phyloP scores from a whole-genome alignment of 2,888 invertebrate species.

The Tolmerus cingulatus region DNA sequence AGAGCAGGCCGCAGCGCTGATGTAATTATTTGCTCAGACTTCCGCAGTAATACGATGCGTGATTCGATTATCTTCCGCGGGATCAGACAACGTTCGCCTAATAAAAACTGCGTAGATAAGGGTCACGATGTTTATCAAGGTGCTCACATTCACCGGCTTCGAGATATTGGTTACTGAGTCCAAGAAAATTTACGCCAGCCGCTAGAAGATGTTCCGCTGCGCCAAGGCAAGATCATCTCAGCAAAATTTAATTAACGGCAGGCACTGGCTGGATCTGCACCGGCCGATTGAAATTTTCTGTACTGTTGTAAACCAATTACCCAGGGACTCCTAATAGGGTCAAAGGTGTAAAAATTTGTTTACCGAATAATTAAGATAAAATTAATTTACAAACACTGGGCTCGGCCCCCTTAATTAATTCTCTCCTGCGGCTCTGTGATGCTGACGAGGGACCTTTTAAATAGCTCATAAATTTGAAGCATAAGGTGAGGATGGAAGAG shows the following conservation, averaged over 20 bases:
- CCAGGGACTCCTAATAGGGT: neutral
- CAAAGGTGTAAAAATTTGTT: conserved; percentile 20
- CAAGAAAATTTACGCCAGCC: neutral
- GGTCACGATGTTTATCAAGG: conserved; percentile 28
- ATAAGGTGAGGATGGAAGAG: neutral
- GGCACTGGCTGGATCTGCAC: neutral
- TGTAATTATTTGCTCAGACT: conserved; percentile 19
- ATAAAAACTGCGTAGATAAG: conserved; percentile 35
- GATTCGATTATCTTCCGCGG: conserved; percentile 29
- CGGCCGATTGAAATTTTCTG: neutral
- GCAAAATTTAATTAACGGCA: conserved; percentile 24
- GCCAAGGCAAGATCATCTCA: neutral
- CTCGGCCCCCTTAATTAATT: neutral
- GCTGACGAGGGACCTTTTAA: neutral
- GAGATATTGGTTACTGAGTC: neutral
- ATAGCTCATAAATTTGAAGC: neutral
- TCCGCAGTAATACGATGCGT: conserved; percentile 37
- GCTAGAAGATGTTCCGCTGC: neutral
- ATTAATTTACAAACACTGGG: neutral
- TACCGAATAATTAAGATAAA: conserved; percentile 26
- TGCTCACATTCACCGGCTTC: conserved; percentile 2
- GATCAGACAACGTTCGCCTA: neutral
- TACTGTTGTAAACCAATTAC: neutral
- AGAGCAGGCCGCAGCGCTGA: neutral
- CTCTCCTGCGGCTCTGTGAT: neutral